Conservation (phyloP, 2,888 invertebrate species). For the Polymixis flavicincta region DNA sequence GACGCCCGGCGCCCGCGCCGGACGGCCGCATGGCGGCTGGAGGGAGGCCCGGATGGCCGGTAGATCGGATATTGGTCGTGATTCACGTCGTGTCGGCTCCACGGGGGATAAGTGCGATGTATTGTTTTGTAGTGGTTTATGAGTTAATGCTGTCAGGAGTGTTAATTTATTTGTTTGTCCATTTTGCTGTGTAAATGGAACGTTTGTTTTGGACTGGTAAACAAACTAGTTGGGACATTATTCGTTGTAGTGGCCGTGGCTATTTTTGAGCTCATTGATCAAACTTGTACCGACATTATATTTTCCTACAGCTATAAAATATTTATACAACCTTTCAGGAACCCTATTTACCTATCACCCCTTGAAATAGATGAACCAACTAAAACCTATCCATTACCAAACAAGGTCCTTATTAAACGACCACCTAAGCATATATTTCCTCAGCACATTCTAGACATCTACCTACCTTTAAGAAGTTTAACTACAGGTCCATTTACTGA, state of each 20-base stretch:
- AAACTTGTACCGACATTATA: background rate
- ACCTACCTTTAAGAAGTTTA: conserved; percentile 41
- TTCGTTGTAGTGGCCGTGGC: background rate
- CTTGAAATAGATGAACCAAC: background rate
- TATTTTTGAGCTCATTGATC: background rate
- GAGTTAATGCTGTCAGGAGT: conserved; percentile 20
- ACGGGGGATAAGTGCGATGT: conserved; percentile 39
- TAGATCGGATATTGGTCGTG: conserved; percentile 39
- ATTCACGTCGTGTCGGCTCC: conserved; percentile 26
- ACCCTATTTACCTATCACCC: background rate
- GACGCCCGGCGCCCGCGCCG: conserved; percentile 9
- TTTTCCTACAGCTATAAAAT: background rate
- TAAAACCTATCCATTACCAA: conserved; percentile 11
- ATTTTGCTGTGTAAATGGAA: conserved; percentile 8
- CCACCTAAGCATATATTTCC: conserved; percentile 16
- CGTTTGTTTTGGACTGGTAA: conserved; percentile 1
- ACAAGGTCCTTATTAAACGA: conserved; percentile 7
- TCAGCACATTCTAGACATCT: conserved; percentile 25
- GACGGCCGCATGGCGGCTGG: conserved; percentile 10
- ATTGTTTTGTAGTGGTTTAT: conserved; percentile 37
- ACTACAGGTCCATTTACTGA: conserved; percentile 54
- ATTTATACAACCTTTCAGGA: background rate
- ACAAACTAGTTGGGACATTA: background rate
- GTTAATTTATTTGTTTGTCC: conserved; percentile 29
- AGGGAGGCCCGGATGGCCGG: conserved; percentile 6